Base-by-base conservation (phyloP, 2,888 invertebrate genomes). In the Drosophila barbarae region DNA sequence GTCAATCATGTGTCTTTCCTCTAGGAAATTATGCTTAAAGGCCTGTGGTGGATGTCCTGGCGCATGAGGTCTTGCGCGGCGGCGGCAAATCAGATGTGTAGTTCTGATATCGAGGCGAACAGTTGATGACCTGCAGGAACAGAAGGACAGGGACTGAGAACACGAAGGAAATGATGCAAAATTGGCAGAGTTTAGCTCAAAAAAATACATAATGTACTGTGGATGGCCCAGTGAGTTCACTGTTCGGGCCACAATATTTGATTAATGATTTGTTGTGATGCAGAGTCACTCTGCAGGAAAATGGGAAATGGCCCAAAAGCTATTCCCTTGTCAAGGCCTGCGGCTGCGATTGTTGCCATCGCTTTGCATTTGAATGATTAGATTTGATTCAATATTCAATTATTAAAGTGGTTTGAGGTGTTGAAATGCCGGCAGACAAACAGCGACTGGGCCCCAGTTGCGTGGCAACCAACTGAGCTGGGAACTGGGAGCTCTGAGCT, bases 51-150 rank as follows among this genome's bases (percentile, higher is more conserved):
- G 87, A 88, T 55, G 89, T 89, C 39, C 88, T 77, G 46, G 76
- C 88, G 58, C 83, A 86, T 51, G 88, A 89, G 35, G 87, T 86
- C 69, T 87, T 87, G 18, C 88, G 84, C n/a, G 87, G 87, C 5
- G 88, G 86, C 54, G 89, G 88, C 68, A 88, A 77, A 68, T 87
- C 85, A 57, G 85, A 74, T 70, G 86, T 77, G 69, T 85, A 86
- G 72, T 86, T 85, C 67, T 80, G 84, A 71, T 87, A 88, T 56
- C 87, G 85, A 18, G 84, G 74, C 39, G 87, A 84, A 68, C 88
- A 89, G 69, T 87, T 84, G 47, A 89, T 80, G 56, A 86, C 89
- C 89, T 89, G 66, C 47, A 81, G 69, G 59, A 52, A 53, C 38
- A 39, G 10, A 49, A 28, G 28, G 15, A 46, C 23, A 51, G 26